phyloP scores from a whole-genome alignment of 64 coral and sea anemone genomes.

The Cladopsammia gracilis region DNA sequence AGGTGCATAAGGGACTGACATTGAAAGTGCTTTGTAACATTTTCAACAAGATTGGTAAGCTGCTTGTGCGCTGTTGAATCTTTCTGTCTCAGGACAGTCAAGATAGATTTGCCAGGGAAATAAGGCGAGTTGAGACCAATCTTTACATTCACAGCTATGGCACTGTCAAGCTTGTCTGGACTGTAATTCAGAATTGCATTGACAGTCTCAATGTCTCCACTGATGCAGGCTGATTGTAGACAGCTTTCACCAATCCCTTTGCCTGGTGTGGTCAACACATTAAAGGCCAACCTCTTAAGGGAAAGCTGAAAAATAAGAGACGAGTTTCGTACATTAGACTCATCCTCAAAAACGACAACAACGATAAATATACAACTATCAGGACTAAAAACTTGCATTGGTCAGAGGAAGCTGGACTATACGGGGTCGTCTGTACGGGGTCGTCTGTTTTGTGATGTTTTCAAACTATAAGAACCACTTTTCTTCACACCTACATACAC shows the following conservation, averaged over 20 bases:
- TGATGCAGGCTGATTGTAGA: conserved; percentile 68
- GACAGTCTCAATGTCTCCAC: conserved; percentile 58
- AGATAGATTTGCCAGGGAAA: not conserved
- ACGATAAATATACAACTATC: too few species aligned
- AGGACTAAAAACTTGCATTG: too few species aligned
- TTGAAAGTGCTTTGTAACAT: conserved; percentile 10
- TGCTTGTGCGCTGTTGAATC: not conserved
- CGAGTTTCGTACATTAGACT: too few species aligned
- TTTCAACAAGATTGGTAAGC: not conserved
- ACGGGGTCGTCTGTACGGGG: too few species aligned
- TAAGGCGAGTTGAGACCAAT: not conserved
- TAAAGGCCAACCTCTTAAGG: not conserved
- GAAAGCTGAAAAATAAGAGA: not conserved
- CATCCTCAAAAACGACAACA: too few species aligned
- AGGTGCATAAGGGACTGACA: conserved; percentile 25
- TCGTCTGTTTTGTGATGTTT: too few species aligned
- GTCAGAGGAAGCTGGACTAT: too few species aligned
- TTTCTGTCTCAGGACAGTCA: not conserved
- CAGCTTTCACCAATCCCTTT: conserved; percentile 35
- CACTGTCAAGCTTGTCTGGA: conserved; percentile 67
- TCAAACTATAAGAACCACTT: too few species aligned
- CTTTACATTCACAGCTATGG: conserved; percentile 64
- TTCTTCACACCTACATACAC: too few species aligned
- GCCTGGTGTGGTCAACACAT: not conserved
- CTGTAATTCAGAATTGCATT: conserved; percentile 53